Evolutionary conservation across 2,797 vertebrate species (phyloP).

Genomic region (Sebastes matsubarae): DNA sequence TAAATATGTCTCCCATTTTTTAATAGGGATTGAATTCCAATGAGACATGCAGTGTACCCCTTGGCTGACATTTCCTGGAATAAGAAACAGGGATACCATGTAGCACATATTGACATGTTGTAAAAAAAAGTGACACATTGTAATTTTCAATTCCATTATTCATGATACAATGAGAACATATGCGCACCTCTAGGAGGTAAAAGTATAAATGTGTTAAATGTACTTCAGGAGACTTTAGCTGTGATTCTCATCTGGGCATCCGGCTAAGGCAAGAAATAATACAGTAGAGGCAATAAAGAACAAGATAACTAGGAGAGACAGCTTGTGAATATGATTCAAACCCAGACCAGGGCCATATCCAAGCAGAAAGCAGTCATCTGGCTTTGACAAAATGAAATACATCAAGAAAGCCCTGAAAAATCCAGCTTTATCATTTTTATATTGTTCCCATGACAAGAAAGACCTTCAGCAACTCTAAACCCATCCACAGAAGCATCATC

Average conservation of each 20-base stretch:
- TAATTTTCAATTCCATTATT: background rate
- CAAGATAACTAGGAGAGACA: slow-evolving; percentile 55
- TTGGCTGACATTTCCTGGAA: background rate
- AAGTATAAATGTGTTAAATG: slow-evolving; percentile 21
- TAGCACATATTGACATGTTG: background rate
- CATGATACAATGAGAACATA: slow-evolving; percentile 5
- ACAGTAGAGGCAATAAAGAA: slow-evolving; percentile 57
- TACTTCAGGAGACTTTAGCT: slow-evolving; percentile 8
- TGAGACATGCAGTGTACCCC: background rate
- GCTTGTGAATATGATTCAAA: slow-evolving; percentile 67
- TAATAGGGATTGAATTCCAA: background rate
- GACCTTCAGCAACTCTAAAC: slow-evolving; percentile 77
- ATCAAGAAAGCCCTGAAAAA: slow-evolving; percentile 61
- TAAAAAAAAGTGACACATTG: background rate
- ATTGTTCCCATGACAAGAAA: slow-evolving; percentile 80
- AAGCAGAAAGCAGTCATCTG: slow-evolving; percentile 56
- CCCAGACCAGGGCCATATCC: slow-evolving; percentile 49
- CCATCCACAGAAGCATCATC: slow-evolving; percentile 73
- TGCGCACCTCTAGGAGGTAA: background rate
- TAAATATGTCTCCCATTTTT: background rate
- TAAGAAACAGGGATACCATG: background rate
- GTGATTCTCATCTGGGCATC: slow-evolving; percentile 33
- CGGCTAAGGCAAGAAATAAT: slow-evolving; percentile 27
- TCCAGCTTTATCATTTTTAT: slow-evolving; percentile 78
- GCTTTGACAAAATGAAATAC: slow-evolving; percentile 76